Percentiles rank a stretch among this genome's conserved stretches.
phyloP scores from a whole-genome alignment of 2,888 invertebrate species.

The Troides oblongomaculatus region DNA sequence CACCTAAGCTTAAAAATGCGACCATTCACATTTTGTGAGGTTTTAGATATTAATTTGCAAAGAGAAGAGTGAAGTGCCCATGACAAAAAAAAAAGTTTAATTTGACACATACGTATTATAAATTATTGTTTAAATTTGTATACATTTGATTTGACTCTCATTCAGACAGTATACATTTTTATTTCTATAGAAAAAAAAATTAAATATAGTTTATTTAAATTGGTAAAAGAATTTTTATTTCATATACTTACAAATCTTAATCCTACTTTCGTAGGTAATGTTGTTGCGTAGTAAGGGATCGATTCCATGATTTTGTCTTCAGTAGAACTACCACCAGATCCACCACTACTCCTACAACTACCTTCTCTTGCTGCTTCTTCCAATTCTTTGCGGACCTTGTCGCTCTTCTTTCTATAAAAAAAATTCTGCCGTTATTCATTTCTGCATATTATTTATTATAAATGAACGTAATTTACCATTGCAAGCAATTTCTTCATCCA shows the following conservation, averaged over 20 bases:
- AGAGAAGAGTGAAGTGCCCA: too few species aligned
- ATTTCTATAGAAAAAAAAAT: too few species aligned
- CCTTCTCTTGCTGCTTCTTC: slow-evolving; percentile 94
- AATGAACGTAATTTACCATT: background rate
- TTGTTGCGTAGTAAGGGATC: slow-evolving; percentile 67
- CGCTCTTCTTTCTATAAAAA: slow-evolving; percentile 90
- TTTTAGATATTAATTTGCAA: too few species aligned
- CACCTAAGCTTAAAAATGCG: too few species aligned
- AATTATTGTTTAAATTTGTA: too few species aligned
- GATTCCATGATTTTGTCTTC: slow-evolving; percentile 68
- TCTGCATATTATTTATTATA: background rate
- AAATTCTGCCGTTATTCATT: background rate
- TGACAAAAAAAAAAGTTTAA: too few species aligned
- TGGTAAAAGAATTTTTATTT: too few species aligned
- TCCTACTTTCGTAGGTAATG: slow-evolving; percentile 84
- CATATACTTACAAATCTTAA: slow-evolving; percentile 86
- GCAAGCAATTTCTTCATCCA: slow-evolving; percentile 13
- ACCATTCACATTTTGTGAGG: too few species aligned
- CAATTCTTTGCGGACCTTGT: slow-evolving; percentile 92
- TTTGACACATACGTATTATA: too few species aligned
- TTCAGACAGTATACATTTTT: too few species aligned
- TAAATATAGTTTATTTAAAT: too few species aligned
- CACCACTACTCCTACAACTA: slow-evolving; percentile 65
- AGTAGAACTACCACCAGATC: slow-evolving; percentile 57
- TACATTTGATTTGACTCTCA: too few species aligned